These are phyloP conservation scores for Harpalus rufipes DNA, from an alignment of 2,888 invertebrate genomes.

Conservation along the genomic window DNA sequence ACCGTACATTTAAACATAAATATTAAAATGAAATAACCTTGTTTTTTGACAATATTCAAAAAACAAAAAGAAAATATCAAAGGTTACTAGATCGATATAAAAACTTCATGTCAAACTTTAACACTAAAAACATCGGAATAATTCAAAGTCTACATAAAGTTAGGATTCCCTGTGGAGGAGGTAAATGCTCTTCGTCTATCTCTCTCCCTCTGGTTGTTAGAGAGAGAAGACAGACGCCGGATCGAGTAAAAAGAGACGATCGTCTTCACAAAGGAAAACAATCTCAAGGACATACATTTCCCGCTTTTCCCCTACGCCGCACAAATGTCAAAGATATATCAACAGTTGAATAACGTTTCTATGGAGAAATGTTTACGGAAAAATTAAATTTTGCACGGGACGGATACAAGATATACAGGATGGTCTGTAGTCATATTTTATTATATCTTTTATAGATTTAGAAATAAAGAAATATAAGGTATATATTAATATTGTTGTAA, in stretches of 20 bases:
- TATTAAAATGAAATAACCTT: slow-evolving; percentile 15
- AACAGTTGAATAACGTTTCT: slow-evolving; percentile 37
- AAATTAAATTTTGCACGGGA: slow-evolving; percentile 8
- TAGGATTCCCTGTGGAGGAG: neutral
- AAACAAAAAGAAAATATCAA: neutral
- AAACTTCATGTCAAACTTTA: slow-evolving; percentile 13
- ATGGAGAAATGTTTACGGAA: slow-evolving; percentile 3
- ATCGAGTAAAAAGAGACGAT: slow-evolving; percentile 4
- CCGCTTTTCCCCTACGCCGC: slow-evolving; percentile 2
- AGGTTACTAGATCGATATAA: slow-evolving; percentile 8
- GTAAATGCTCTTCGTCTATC: neutral
- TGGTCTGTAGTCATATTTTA: no score
- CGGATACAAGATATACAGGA: neutral
- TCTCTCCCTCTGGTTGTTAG: neutral
- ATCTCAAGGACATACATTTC: slow-evolving; percentile 31
- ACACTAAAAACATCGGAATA: neutral
- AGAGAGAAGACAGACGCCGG: neutral
- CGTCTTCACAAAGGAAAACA: slow-evolving; percentile 26
- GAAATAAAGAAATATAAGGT: no score
- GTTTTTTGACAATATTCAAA: slow-evolving; percentile 10
- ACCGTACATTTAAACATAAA: no score
- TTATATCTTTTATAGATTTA: no score
- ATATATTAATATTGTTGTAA: no score
- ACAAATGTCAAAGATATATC: slow-evolving; percentile 37
- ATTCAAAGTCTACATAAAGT: neutral